Evolutionary conservation across 2,888 invertebrate species (phyloP).

Genomic region (Drosophila algonquin): DNA sequence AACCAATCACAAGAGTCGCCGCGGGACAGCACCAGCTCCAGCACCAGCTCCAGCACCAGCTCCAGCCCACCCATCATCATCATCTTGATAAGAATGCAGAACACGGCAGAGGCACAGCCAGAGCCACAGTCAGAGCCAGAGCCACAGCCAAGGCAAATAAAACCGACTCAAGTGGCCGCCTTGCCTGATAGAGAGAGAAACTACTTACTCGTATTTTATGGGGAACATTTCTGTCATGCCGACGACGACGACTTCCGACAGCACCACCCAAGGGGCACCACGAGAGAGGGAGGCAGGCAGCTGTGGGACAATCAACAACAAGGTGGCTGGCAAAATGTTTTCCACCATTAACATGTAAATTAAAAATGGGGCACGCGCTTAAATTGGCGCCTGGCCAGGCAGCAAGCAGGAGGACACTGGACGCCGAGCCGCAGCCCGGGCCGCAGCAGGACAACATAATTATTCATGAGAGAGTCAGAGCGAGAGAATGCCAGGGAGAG

Average conservation of each 20-base stretch:
- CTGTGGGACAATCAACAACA: slow-evolving; percentile 38
- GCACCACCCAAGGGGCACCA: slow-evolving; percentile 10
- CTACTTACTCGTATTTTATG: slow-evolving; percentile 39
- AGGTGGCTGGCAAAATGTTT: slow-evolving; percentile 56
- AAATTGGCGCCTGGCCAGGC: slow-evolving; percentile 53
- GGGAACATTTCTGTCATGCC: slow-evolving; percentile 17
- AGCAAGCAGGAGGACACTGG: background rate
- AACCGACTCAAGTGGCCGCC: slow-evolving; percentile 42
- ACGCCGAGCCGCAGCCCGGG: background rate
- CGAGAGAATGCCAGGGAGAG: slow-evolving; percentile 58
- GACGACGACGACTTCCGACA: slow-evolving; percentile 37
- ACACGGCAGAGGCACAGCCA: background rate
- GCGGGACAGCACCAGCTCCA: background rate
- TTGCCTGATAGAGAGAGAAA: slow-evolving; percentile 49
- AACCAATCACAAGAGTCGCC: slow-evolving; percentile 38
- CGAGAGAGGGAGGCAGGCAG: slow-evolving; percentile 7
- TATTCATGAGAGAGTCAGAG: slow-evolving; percentile 63
- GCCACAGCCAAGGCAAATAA: slow-evolving; percentile 23
- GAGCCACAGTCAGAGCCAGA: background rate
- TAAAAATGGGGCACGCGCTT: slow-evolving; percentile 64
- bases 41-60: no score
- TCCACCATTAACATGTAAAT: slow-evolving; percentile 68
- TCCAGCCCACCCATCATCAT: slow-evolving; percentile 20
- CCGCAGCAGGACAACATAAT: slow-evolving; percentile 62
- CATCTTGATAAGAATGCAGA: slow-evolving; percentile 43